These are phyloP conservation scores for Lycia hirtaria DNA, from an alignment of 2,888 invertebrate species.

Conservation along the genomic window DNA sequence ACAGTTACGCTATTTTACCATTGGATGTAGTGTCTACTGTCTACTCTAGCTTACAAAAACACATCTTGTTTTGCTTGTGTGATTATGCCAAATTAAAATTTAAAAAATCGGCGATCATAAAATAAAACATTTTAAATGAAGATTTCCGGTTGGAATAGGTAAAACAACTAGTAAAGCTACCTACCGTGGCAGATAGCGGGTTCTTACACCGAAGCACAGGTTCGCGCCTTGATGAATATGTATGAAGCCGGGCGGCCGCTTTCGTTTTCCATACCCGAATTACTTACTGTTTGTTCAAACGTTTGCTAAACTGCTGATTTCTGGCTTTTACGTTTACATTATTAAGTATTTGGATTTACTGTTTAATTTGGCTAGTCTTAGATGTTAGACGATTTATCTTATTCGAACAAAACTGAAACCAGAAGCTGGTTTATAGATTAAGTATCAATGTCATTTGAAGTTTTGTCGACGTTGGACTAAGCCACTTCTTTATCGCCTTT, in stretches of 20 bases:
- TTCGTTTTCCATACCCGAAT: constrained; percentile 29
- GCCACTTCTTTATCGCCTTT: no score
- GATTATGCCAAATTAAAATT: no score
- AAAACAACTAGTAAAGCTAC: not conserved
- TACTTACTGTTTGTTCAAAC: constrained; percentile 11
- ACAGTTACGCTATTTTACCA: no score
- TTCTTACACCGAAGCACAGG: constrained; percentile 10
- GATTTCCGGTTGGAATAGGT: not conserved
- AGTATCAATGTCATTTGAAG: no score
- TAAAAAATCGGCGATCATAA: no score
- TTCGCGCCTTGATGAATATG: constrained; percentile 21
- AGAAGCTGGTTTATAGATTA: no score
- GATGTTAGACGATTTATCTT: no score
- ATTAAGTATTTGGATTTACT: not conserved
- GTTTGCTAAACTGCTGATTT: constrained; percentile 18
- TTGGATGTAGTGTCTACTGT: no score
- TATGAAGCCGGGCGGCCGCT: constrained; percentile 17
- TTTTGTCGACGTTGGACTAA: no score
- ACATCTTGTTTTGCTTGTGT: no score
- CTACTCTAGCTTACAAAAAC: no score
- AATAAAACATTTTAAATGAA: not conserved
- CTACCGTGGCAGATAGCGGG: not conserved
- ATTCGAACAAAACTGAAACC: no score
- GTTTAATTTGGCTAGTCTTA: not conserved
- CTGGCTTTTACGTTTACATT: constrained; percentile 1